Conservation (phyloP, 2,797 vertebrate genomes). For the Etheostoma nigrum region DNA sequence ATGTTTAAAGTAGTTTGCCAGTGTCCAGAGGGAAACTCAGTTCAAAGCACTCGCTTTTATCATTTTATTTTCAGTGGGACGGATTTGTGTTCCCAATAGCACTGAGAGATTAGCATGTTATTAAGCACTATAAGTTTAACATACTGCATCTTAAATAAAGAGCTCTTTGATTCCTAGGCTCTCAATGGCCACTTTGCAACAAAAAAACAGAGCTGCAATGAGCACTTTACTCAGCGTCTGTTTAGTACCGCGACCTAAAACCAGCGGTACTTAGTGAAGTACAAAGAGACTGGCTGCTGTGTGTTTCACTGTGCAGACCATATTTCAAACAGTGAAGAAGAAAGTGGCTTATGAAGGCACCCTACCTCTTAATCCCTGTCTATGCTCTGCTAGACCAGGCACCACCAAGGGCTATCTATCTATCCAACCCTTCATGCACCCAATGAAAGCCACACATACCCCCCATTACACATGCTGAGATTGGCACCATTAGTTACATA, state of each 20-base stretch:
- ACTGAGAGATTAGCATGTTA: constrained; percentile 62
- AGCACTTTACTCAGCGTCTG: constrained; percentile 20
- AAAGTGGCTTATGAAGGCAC: constrained; percentile 66
- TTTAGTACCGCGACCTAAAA: constrained; percentile 32
- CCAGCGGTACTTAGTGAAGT: constrained; percentile 29
- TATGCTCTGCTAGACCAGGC: constrained; percentile 58
- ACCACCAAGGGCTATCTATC: constrained; percentile 70
- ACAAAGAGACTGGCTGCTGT: constrained; percentile 33
- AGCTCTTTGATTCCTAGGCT: constrained; percentile 32
- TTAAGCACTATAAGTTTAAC: constrained; percentile 39
- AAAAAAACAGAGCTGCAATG: constrained; percentile 11
- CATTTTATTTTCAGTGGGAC: constrained; percentile 28
- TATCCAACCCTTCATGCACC: constrained; percentile 55
- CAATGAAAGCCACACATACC: constrained; percentile 37
- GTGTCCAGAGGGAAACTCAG: constrained; percentile 33
- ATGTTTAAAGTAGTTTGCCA: constrained; percentile 33
- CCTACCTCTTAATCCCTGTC: constrained; percentile 71
- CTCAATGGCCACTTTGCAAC: constrained; percentile 22
- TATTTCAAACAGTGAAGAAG: constrained; percentile 68
- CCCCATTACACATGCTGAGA: constrained; percentile 43
- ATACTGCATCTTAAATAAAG: constrained; percentile 51
- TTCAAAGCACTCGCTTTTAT: constrained; percentile 55
- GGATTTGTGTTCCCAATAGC: constrained; percentile 52
- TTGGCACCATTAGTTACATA: constrained; percentile 76
- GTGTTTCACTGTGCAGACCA: constrained; percentile 34